These are phyloP conservation scores for Aphelenchoides fujianensis DNA, from an alignment of 1,140 invertebrate species.

Conservation along the genomic window DNA sequence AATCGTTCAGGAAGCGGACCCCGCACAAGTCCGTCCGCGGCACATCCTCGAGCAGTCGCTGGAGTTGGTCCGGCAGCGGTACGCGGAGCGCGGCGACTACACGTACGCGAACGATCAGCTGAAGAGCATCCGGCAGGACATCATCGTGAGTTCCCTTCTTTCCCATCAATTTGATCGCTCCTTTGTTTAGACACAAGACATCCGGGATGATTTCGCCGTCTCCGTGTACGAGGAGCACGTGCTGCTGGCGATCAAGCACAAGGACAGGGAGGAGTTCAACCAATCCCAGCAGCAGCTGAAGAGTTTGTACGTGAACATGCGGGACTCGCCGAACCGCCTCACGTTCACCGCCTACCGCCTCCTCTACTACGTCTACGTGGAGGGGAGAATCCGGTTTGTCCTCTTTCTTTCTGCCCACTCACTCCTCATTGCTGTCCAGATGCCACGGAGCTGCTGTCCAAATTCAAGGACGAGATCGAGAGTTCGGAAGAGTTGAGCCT, in stretches of 20 bases:
- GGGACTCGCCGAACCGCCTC: slow-evolving; percentile 72
- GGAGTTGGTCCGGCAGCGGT: slow-evolving; percentile 81
- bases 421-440: too few relatives aligned
- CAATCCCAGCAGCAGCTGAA: slow-evolving; percentile 95
- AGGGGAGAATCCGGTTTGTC: slow-evolving; percentile 86
- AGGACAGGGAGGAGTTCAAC: slow-evolving; percentile 96
- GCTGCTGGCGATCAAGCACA: slow-evolving; percentile 83
- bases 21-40: slow-evolving; percentile 82
- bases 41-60: slow-evolving; percentile 79
- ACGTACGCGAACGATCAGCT: slow-evolving; percentile 93
- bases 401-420: too few relatives aligned
- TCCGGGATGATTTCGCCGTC: slow-evolving; percentile 85
- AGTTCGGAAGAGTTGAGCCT: background rate
- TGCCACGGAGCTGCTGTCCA: slow-evolving; percentile 11
- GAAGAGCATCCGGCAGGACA: slow-evolving; percentile 94
- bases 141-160: slow-evolving; percentile 74
- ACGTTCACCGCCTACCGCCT: slow-evolving; percentile 92
- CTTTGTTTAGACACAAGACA: slow-evolving; percentile 79
- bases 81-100: slow-evolving; percentile 78
- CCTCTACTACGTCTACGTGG: slow-evolving; percentile 92
- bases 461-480: background rate
- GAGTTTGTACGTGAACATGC: slow-evolving; percentile 76
- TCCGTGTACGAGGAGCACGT: slow-evolving; percentile 97
- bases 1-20: slow-evolving; percentile 75
- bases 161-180: slow-evolving; percentile 19